Evolutionary conservation across 2,888 invertebrate species (phyloP).

Genomic region (Choristoneura rosaceana): DNA sequence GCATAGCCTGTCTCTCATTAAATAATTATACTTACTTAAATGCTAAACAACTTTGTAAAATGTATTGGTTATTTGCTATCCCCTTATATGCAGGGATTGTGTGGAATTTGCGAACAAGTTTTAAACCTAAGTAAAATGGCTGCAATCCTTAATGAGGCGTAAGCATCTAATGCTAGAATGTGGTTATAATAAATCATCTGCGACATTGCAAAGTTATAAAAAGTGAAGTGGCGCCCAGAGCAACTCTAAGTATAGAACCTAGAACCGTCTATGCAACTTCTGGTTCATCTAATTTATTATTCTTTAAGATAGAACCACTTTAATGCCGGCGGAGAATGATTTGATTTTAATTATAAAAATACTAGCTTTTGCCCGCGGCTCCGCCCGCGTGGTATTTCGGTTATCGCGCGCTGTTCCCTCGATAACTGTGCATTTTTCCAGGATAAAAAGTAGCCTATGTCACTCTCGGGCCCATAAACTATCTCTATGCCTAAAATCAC

Average conservation of each 20-base stretch:
- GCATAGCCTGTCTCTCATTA: background rate
- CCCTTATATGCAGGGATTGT: background rate
- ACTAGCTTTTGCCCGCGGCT: too few species aligned
- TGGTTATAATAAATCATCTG: slow-evolving; percentile 19
- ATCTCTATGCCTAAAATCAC: too few species aligned
- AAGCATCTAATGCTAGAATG: slow-evolving; percentile 12
- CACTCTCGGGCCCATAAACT: too few species aligned
- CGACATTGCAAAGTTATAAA: slow-evolving; percentile 3
- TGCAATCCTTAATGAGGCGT: slow-evolving; percentile 14
- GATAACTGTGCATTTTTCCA: too few species aligned
- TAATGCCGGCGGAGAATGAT: background rate
- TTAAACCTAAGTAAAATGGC: background rate
- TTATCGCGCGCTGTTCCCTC: too few species aligned
- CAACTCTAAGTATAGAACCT: background rate
- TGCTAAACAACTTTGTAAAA: background rate
- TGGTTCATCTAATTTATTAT: background rate
- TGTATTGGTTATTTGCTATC: background rate
- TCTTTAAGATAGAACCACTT: background rate
- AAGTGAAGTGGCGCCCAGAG: slow-evolving; percentile 6
- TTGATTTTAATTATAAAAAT: background rate
- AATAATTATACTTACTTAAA: background rate
- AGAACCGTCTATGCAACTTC: background rate
- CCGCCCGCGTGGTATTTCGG: too few species aligned
- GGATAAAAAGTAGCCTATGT: too few species aligned
- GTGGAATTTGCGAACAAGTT: slow-evolving; percentile 14